Conservation (phyloP, 1,140 invertebrate genomes). For the Platyscapa corneri region DNA sequence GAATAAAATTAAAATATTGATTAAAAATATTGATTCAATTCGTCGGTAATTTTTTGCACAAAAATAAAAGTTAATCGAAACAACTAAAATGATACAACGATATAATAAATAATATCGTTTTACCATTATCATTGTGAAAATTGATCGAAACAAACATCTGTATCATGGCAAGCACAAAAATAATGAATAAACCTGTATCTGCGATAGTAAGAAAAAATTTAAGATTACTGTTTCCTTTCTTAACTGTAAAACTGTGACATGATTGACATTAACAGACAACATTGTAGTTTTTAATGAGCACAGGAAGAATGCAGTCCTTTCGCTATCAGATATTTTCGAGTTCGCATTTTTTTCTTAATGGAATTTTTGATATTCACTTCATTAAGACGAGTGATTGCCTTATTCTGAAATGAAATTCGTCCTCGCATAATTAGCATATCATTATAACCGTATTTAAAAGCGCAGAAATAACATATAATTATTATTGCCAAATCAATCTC, state of each 20-base stretch:
- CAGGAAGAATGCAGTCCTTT: neutral
- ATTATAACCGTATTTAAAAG: neutral
- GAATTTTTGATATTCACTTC: neutral
- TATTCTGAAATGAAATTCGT: neutral
- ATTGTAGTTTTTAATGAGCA: slow-evolving; percentile 9
- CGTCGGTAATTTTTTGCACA: neutral
- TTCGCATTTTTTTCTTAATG: neutral
- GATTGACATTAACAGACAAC: neutral
- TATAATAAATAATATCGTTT: neutral
- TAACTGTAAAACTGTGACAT: neutral
- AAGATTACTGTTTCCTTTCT: neutral
- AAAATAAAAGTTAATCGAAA: no score
- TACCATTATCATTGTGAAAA: neutral
- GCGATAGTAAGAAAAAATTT: neutral
- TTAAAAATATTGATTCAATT: neutral
- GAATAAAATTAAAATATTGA: no score
- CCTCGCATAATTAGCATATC: neutral
- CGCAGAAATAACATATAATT: neutral
- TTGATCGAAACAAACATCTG: neutral
- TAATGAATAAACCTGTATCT: neutral
- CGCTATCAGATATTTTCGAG: neutral
- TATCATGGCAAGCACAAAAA: neutral
- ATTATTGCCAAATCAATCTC: neutral
- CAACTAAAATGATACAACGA: no score
- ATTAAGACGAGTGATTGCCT: neutral